Evolutionary conservation across 2,113 vertebrate genomes (phyloP).

Genomic region (Tautogolabrus adspersus): DNA sequence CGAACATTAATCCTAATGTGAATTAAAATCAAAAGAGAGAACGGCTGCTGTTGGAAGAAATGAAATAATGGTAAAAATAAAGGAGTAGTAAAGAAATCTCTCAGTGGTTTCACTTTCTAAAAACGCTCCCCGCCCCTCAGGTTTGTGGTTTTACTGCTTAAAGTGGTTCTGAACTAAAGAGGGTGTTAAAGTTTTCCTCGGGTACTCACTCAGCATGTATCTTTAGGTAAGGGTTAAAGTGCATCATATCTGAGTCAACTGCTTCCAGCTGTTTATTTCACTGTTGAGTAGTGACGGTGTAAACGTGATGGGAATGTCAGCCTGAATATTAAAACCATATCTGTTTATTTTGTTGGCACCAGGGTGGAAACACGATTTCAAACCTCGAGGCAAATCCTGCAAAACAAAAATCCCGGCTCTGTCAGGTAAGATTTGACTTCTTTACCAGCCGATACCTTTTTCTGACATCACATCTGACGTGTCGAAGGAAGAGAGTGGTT

Average conservation of each 20-base stretch:
- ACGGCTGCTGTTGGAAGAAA: not conserved
- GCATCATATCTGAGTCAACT: slow-evolving; percentile 46
- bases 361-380: slow-evolving; percentile 4
- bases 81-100: not conserved
- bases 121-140: not conserved
- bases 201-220: slow-evolving; percentile 9
- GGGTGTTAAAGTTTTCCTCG: not conserved
- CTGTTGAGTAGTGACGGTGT: slow-evolving; percentile 2
- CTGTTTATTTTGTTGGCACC: slow-evolving; percentile 3
- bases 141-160: not conserved
- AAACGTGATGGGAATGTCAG: not conserved
- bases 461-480: not conserved
- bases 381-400: not conserved
- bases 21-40: not conserved
- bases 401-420: not conserved
- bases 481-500: slow-evolving; percentile 18
- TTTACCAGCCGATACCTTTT: not conserved
- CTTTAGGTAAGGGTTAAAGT: slow-evolving; percentile 53
- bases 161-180: slow-evolving; percentile 3
- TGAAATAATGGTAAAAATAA: not conserved
- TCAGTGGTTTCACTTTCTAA: slow-evolving; percentile 24
- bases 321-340: not conserved
- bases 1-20: slow-evolving; percentile 12
- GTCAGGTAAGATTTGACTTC: not conserved
- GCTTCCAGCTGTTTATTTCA: slow-evolving; percentile 7